Evolutionary conservation across 2,797 vertebrate species (phyloP).

Genomic region (Natrix natrix): DNA sequence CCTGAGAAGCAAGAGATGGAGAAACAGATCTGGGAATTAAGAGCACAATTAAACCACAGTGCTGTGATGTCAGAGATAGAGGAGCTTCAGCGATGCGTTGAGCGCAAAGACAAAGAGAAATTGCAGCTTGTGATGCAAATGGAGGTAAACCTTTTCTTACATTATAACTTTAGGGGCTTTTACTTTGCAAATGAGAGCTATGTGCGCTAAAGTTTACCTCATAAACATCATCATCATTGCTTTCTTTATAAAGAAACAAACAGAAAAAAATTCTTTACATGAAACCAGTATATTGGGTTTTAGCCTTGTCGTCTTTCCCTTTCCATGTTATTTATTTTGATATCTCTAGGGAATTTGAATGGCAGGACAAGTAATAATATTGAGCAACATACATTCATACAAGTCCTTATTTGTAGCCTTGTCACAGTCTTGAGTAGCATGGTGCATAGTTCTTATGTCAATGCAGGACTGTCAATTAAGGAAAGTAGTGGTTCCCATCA

Average conservation of each 20-base stretch:
- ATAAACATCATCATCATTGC: neutral
- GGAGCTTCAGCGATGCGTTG: slow-evolving; percentile 80
- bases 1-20: slow-evolving; percentile 76
- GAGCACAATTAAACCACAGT: slow-evolving; percentile 75
- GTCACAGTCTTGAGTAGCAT: neutral
- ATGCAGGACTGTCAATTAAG: neutral
- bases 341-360: neutral
- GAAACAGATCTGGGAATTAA: slow-evolving; percentile 80
- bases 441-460: neutral
- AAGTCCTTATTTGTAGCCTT: neutral
- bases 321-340: neutral
- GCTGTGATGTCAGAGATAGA: slow-evolving; percentile 78
- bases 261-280: neutral
- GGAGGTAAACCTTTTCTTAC: slow-evolving; percentile 71
- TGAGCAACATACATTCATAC: neutral
- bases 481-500: neutral
- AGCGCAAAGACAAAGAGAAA: slow-evolving; percentile 83
- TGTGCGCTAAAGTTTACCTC: neutral
- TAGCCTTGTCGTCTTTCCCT: neutral
- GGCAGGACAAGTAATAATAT: neutral
- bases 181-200: slow-evolving; percentile 17
- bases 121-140: slow-evolving; percentile 77
- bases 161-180: neutral
- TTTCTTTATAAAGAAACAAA: neutral
- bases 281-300: neutral